phyloP scores from a whole-genome alignment of 53 echinoderm and acorn worm genomes.

The Antedon mediterranea region DNA sequence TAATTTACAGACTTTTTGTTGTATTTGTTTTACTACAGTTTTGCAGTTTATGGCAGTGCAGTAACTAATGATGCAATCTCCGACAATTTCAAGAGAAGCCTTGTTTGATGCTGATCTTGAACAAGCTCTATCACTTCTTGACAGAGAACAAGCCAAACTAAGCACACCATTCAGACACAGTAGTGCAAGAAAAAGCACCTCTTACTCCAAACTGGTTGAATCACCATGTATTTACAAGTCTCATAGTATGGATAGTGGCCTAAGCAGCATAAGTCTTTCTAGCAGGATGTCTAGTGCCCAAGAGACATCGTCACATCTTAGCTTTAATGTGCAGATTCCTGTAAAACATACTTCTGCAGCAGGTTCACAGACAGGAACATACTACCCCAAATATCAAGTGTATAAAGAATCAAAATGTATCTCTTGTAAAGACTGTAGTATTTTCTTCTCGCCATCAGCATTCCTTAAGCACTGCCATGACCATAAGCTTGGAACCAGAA shows the following conservation, averaged over 20 bases:
- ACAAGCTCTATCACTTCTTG: background rate
- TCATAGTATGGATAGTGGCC: background rate
- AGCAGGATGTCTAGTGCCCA: background rate
- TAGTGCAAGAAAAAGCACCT: background rate
- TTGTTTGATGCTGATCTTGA: background rate
- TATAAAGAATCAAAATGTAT: constrained; percentile 52
- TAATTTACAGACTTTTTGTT: no score
- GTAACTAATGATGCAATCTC: background rate
- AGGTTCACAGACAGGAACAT: constrained; percentile 44
- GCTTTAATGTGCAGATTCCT: constrained; percentile 26
- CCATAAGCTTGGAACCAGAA: constrained; percentile 32
- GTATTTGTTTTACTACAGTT: no score
- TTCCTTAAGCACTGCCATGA: constrained; percentile 64
- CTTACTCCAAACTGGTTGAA: background rate
- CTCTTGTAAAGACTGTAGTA: constrained; percentile 57
- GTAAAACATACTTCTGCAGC: constrained; percentile 33
- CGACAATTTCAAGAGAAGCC: background rate
- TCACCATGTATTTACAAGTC: background rate
- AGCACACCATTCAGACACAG: background rate
- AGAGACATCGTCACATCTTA: background rate
- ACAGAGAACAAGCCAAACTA: background rate
- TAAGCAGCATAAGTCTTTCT: background rate
- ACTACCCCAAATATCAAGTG: constrained; percentile 39
- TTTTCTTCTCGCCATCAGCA: constrained; percentile 47
- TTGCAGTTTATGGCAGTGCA: no score